Percentiles rank a stretch among this genome's conserved stretches.
Conservation (phyloP, 2,888 invertebrate species). For the Sclerodermus sp. region DNA sequence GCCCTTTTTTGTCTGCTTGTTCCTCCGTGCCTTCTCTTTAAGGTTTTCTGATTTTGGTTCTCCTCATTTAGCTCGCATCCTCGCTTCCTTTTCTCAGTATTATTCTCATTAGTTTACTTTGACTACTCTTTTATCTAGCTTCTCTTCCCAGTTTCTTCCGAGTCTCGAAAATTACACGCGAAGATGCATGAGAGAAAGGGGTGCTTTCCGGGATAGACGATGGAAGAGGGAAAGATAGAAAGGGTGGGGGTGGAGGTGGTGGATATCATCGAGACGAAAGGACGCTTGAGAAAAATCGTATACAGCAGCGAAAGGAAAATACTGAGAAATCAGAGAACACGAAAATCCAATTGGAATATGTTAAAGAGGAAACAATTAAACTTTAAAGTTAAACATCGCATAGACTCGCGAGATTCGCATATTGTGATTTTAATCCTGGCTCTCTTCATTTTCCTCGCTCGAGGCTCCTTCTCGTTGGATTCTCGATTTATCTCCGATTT, state of each 20-base stretch:
- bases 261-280: not conserved
- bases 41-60: conserved; percentile 7
- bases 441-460: no score
- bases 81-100: not conserved
- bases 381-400: no score
- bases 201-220: conserved; percentile 1
- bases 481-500: no score
- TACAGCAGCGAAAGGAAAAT: conserved; percentile 10
- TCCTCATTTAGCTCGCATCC: conserved; percentile 11
- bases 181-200: conserved; percentile 25
- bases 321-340: no score
- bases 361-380: no score
- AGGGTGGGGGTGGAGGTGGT: no score
- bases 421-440: no score
- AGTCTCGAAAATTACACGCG: conserved; percentile 20
- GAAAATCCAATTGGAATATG: no score
- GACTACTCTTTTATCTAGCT: not conserved
- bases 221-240: not conserved
- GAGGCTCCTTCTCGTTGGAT: no score
- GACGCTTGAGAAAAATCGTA: conserved; percentile 19
- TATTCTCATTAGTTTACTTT: not conserved
- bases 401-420: no score
- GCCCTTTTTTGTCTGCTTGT: conserved; percentile 2
- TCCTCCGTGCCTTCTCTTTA: not conserved
- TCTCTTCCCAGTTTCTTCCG: conserved; percentile 11